Percentiles rank a stretch among this genome's conserved stretches.
Evolutionary conservation across 2,797 vertebrate genomes (phyloP).

Genomic region (Falco cherrug): DNA sequence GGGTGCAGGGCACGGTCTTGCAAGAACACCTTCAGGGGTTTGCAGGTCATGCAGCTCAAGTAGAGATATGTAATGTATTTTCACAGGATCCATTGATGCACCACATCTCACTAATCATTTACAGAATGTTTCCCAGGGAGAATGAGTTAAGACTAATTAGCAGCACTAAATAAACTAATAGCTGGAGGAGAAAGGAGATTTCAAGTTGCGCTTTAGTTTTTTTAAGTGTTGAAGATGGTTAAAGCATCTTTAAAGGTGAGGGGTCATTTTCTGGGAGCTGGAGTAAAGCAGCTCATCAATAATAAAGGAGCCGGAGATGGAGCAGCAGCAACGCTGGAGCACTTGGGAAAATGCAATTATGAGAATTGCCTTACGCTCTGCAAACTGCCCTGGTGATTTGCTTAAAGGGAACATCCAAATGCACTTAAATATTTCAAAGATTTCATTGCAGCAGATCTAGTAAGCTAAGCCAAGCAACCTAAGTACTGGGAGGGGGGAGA

Average conservation of each 20-base stretch:
- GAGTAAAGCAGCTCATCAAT: neutral
- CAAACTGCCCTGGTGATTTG: neutral
- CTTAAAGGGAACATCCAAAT: neutral
- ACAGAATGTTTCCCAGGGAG: neutral
- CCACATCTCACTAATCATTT: neutral
- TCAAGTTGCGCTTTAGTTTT: neutral
- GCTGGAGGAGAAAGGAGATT: neutral
- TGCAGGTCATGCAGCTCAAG: neutral
- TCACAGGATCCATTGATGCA: neutral
- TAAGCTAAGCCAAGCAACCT: neutral
- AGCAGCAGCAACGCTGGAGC: neutral
- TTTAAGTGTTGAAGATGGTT: neutral
- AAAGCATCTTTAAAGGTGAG: neutral
- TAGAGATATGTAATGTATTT: fast-evolving
- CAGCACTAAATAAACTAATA: neutral
- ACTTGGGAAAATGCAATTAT: slow-evolving; percentile 28
- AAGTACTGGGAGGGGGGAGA: neutral
- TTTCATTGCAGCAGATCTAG: neutral
- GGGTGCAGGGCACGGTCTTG: no score
- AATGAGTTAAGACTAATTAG: neutral
- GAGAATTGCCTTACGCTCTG: neutral
- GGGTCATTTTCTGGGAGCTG: neutral
- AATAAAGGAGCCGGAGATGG: neutral
- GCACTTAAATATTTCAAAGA: neutral
- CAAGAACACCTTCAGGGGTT: no score